Evolutionary conservation across 2,113 vertebrate species (phyloP).

Genomic region (Ictalurus punctatus): DNA sequence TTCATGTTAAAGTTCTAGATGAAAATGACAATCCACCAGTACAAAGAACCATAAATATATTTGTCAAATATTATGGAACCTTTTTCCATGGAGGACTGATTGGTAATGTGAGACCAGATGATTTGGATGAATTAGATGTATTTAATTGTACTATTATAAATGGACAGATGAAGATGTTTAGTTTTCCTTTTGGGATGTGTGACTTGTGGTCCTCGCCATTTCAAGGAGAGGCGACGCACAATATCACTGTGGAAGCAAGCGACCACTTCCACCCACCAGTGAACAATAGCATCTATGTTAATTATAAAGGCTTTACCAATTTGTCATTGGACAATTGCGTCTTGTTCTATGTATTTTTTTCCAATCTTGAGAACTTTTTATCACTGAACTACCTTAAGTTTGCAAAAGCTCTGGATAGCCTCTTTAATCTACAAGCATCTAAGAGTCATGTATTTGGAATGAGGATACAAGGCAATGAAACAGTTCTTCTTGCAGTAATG

Average conservation of each 20-base stretch:
- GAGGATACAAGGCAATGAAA: conserved; percentile 62
- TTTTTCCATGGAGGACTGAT: conserved; percentile 74
- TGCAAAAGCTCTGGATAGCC: conserved; percentile 72
- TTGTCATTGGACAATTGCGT: conserved; percentile 73
- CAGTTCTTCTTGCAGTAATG: conserved; percentile 70
- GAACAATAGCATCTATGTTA: conserved; percentile 74
- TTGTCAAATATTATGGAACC: conserved; percentile 76
- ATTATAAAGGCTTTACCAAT: conserved; percentile 75
- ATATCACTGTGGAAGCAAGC: conserved; percentile 71
- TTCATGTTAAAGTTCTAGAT: conserved; percentile 69
- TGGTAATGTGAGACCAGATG: conserved; percentile 70
- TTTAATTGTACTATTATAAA: conserved; percentile 71
- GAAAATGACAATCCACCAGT: conserved; percentile 74
- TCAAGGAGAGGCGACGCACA: conserved; percentile 72
- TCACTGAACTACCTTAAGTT: conserved; percentile 70
- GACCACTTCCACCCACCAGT: conserved; percentile 70
- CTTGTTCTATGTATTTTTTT: conserved; percentile 68
- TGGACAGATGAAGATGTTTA: conserved; percentile 67
- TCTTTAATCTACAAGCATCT: conserved; percentile 74
- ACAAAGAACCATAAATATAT: conserved; percentile 69
- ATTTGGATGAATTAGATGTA: conserved; percentile 67
- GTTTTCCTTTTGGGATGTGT: conserved; percentile 69
- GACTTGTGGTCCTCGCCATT: conserved; percentile 71
- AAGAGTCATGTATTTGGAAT: conserved; percentile 77
- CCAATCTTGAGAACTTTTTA: conserved; percentile 70